Percentiles rank a stretch among this genome's conserved stretches.
Evolutionary conservation across 2,113 vertebrate genomes (phyloP).

Genomic region (Taurulus bubalis): DNA sequence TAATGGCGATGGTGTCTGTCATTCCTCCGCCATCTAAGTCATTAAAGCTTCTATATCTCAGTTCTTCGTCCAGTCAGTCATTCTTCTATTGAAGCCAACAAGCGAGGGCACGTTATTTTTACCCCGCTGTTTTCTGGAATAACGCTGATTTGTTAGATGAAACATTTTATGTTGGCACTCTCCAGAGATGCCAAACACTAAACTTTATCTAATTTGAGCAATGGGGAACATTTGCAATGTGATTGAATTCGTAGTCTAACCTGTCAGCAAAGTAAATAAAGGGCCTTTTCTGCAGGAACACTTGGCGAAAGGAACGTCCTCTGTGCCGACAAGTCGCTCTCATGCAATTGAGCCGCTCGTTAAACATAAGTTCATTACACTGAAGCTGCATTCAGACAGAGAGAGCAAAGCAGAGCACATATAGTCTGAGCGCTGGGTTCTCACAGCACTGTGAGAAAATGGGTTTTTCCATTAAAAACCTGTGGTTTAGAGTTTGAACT

Average conservation of each 20-base stretch:
- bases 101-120: constrained; percentile 9
- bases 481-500: constrained; percentile 18
- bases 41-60: constrained; percentile 11
- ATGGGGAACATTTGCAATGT: constrained; percentile 40
- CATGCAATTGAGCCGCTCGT: constrained; percentile 27
- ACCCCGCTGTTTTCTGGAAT: constrained; percentile 40
- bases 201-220: constrained; percentile 55
- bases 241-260: constrained; percentile 35
- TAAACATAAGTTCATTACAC: constrained; percentile 51
- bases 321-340: background rate
- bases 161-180: constrained; percentile 36
- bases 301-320: constrained; percentile 35
- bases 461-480: constrained; percentile 47
- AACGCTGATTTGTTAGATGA: constrained; percentile 55
- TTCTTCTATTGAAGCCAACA: constrained; percentile 21
- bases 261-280: constrained; percentile 52
- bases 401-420: constrained; percentile 4
- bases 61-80: constrained; percentile 4
- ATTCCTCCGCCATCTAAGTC: background rate
- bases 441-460: background rate
- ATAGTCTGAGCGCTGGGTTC: constrained; percentile 32
- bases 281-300: constrained; percentile 40
- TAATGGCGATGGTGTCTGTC: background rate
- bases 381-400: constrained; percentile 7
- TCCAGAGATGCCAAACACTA: constrained; percentile 49